Base-by-base conservation (phyloP, 2,113 vertebrate genomes). In the Clarias magur region DNA sequence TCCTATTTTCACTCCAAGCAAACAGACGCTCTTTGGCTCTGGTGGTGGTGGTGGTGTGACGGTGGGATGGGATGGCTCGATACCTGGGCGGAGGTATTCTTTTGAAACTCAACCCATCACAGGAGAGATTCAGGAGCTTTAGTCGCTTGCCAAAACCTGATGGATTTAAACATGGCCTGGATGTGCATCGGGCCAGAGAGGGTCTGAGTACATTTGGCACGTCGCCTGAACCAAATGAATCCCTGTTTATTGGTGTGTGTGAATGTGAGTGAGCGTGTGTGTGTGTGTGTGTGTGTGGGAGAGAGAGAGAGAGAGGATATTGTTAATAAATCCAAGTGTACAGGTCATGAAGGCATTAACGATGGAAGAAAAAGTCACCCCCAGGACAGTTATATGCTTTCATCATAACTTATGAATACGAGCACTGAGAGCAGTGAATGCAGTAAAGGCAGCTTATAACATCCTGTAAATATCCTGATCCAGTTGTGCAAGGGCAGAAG, bases 91-190 rank as follows among this genome's bases (percentile, higher is more conserved):
- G 82, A 86, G 88, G 89, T 79, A 87, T 87, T 60, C 79, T 62
- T 88, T 88, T 90, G 85, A 90, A 87, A 88, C 80, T 42, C 23
- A 65, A 72, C 75, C 85, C 34, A 72, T 88, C 79, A 63, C 70
- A 54, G 85, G 85, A 88, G 83, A 84, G 72, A 80, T 84, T 85
- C 87, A 25, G 27, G 8, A 38, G 60, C 88, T 87, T 88, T 89
- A 79, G 86, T 84, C 27, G n/a, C 23, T 53, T 63, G 87, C 85
- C 90, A 91, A 62, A 76, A 59, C 84, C 42, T 53, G 80, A 85
- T 85, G 72, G 86, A 53, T 27, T 60, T 60, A 27, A 82, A 87
- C 76, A 73, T 89, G 68, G 79, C 38, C 56, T 60, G 60, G 53
- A 82, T 59, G 82, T 68, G 76, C 23, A 63, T 30, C 57, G 62